These are phyloP conservation scores for Elmis aenea DNA, from an alignment of 2,888 invertebrate genomes.

Conservation along the genomic window DNA sequence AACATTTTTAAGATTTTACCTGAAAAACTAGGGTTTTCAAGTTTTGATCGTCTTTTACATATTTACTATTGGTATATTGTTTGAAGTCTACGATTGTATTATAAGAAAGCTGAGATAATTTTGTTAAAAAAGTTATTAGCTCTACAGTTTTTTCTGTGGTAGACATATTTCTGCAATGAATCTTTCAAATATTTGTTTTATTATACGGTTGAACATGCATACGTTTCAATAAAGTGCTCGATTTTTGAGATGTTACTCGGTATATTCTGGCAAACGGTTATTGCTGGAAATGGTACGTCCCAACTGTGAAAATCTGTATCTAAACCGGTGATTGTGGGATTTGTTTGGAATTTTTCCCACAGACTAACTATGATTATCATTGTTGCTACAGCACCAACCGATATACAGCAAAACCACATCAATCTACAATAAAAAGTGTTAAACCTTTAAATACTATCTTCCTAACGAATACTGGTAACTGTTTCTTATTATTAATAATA, in stretches of 20 bases:
- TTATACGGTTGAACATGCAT: too few relatives aligned
- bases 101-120: constrained; percentile 45
- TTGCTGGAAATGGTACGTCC: constrained; percentile 71
- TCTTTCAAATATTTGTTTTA: too few relatives aligned
- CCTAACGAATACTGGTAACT: too few relatives aligned
- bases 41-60: constrained; percentile 24
- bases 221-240: too few relatives aligned
- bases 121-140: constrained; percentile 40
- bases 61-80: constrained; percentile 24
- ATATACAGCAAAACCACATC: constrained; percentile 74
- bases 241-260: constrained; percentile 30
- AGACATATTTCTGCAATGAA: too few relatives aligned
- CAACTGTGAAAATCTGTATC: constrained; percentile 79
- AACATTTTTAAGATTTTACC: constrained; percentile 25
- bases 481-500: too few relatives aligned
- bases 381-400: constrained; percentile 63
- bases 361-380: constrained; percentile 70
- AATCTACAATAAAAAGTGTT: constrained; percentile 63
- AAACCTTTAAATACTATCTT: too few relatives aligned
- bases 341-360: constrained; percentile 80
- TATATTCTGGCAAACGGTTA: constrained; percentile 56
- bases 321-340: constrained; percentile 75
- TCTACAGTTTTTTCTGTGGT: constrained; percentile 23
- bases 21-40: constrained; percentile 30
- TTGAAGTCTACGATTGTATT: constrained; percentile 37